phyloP scores from a whole-genome alignment of 2,113 vertebrate species.

The Isichthys henryi region DNA sequence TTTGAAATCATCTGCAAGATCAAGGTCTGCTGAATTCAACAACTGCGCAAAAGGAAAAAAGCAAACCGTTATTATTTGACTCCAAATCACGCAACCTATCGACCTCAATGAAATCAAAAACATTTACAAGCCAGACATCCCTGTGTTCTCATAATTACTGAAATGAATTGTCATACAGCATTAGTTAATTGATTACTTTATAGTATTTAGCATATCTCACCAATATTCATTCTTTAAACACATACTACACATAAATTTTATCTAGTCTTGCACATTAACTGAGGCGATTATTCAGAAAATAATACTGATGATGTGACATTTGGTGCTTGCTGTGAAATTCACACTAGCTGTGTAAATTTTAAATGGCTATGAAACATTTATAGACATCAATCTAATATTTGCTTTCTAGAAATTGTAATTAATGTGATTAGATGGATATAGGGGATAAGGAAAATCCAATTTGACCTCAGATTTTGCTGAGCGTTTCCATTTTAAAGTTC shows the following conservation, averaged over 20 bases:
- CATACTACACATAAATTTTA: background rate
- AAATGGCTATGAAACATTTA: background rate
- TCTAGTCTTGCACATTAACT: background rate
- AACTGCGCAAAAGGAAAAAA: background rate
- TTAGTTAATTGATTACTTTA: background rate
- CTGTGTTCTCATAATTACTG: background rate
- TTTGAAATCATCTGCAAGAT: background rate
- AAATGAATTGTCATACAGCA: background rate
- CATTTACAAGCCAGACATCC: background rate
- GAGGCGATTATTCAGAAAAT: background rate
- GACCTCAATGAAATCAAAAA: background rate
- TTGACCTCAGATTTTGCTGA: background rate
- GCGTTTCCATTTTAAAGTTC: background rate
- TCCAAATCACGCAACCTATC: background rate
- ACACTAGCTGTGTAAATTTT: background rate
- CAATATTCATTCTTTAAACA: background rate
- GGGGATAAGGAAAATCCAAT: background rate
- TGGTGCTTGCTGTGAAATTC: background rate
- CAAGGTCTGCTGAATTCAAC: background rate
- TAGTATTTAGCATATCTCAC: background rate
- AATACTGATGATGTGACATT: background rate
- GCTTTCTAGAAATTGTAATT: background rate
- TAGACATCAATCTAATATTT: conserved; percentile 8
- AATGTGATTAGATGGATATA: background rate
- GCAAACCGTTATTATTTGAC: background rate